Percentiles rank a stretch among this genome's conserved stretches.
Conservation (phyloP, 2,797 vertebrate species). For the Leptoclinus maculatus region DNA sequence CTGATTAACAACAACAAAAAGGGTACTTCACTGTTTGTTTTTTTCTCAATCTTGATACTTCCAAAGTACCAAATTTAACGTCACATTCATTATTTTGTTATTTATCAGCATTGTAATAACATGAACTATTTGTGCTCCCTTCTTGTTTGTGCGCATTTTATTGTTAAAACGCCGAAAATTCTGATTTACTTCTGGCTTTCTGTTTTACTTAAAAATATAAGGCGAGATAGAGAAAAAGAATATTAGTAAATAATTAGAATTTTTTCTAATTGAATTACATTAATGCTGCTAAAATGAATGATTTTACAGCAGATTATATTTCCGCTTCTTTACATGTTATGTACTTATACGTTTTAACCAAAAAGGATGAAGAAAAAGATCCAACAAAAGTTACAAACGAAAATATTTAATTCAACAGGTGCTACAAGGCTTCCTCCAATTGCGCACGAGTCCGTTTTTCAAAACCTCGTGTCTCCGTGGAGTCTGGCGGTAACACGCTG, state of each 20-base stretch:
- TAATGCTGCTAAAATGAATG: background rate
- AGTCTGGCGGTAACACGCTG: background rate
- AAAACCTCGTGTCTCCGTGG: background rate
- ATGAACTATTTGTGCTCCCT: background rate
- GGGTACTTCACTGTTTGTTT: background rate
- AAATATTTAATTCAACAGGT: slow-evolving; percentile 53
- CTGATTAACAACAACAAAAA: background rate
- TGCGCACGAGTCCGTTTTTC: slow-evolving; percentile 22
- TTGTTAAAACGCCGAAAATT: background rate
- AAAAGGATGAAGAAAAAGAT: background rate
- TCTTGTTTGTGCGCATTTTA: background rate
- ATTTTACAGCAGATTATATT: background rate
- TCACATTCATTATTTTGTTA: background rate
- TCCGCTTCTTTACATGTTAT: background rate
- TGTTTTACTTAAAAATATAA: background rate
- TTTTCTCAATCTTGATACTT: background rate
- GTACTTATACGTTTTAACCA: background rate
- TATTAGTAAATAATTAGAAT: background rate
- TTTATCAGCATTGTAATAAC: background rate
- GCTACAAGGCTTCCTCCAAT: background rate
- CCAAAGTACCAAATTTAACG: background rate
- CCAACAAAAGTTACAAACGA: slow-evolving; percentile 31
- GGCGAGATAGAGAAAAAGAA: no score
- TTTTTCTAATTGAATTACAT: background rate
- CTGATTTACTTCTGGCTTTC: background rate